A percentile compares a stretch with the other conserved stretches of the same genome.
Evolutionary conservation across 2,113 vertebrate species (phyloP).

Genomic region (Morone chrysops): DNA sequence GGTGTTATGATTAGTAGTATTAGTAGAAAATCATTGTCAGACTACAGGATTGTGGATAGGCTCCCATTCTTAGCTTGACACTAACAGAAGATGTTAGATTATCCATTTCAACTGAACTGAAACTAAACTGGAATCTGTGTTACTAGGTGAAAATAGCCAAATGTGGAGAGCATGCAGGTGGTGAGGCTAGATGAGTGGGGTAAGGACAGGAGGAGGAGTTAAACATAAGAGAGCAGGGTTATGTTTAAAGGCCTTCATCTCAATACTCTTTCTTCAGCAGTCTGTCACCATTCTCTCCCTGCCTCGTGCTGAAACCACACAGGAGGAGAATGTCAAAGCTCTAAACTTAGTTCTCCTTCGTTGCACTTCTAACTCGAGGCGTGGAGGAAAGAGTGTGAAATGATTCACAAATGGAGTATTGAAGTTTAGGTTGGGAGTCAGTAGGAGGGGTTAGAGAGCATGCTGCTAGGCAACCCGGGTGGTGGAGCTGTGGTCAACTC

Average conservation of each 20-base stretch:
- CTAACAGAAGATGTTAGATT: slow-evolving; percentile 10
- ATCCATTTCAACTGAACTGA: neutral
- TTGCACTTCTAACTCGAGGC: slow-evolving; percentile 44
- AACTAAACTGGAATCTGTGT: slow-evolving; percentile 32
- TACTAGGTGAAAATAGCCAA: slow-evolving; percentile 45
- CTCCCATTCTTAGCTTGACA: slow-evolving; percentile 30
- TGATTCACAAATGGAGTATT: slow-evolving; percentile 68
- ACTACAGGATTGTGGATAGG: slow-evolving; percentile 24
- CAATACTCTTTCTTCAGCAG: slow-evolving; percentile 67
- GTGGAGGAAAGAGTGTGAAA: slow-evolving; percentile 51
- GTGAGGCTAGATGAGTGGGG: slow-evolving; percentile 62
- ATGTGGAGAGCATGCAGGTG: slow-evolving; percentile 70
- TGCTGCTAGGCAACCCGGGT: slow-evolving; percentile 67
- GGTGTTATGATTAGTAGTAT: slow-evolving; percentile 60
- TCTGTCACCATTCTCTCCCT: slow-evolving; percentile 44
- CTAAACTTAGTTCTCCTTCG: slow-evolving; percentile 44
- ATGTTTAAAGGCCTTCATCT: slow-evolving; percentile 71
- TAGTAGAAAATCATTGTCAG: slow-evolving; percentile 40
- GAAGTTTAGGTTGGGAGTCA: slow-evolving; percentile 60
- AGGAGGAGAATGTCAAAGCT: slow-evolving; percentile 49
- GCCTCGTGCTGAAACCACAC: slow-evolving; percentile 58
- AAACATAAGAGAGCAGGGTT: slow-evolving; percentile 71
- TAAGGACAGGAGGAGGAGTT: slow-evolving; percentile 55
- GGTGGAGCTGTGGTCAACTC: slow-evolving; percentile 66
- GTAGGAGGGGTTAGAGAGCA: slow-evolving; percentile 66